Base-by-base conservation (phyloP, 23 tunicate genomes). In the Botrylloides violaceus region DNA sequence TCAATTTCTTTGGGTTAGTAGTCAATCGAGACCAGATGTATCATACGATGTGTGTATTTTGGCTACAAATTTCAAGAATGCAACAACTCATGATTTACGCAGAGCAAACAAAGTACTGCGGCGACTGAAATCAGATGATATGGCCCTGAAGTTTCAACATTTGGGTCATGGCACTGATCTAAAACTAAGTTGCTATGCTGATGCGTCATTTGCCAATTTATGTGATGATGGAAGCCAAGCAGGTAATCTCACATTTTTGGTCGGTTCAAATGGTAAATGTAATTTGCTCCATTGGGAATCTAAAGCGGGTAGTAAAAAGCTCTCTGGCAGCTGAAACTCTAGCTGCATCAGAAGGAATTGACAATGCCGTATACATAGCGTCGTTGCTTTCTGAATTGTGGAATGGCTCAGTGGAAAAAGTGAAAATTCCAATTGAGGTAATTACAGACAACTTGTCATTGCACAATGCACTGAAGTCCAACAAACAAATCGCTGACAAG, bases 251-350 rank as follows among this genome's bases (percentile, higher is more conserved):
- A n/a, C n/a, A n/a, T n/a, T n/a, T n/a, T n/a, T n/a, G n/a, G n/a
- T n/a, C n/a, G n/a, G n/a, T n/a, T n/a, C n/a, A n/a, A n/a, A n/a
- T n/a, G n/a, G n/a, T n/a, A n/a, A n/a, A n/a, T n/a, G n/a, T n/a
- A n/a, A n/a, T n/a, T n/a, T n/a, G n/a, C n/a, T n/a, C n/a, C n/a
- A n/a, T n/a, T n/a, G n/a, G n/a, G n/a, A n/a, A n/a, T 57, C 58
- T 58, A 28, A 61, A 36, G 35, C 33, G 78, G 30, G 78, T 73
- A 15, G 66, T 73, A 2, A 28, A 33, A 21, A 73, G 78, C 49
- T 38, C 78, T 7, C 34, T 58, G 71, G 78, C 78, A 2, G 66
- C 78, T 73, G n/a, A n/a, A n/a, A n/a, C n/a, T n/a, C n/a, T n/a
- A n/a, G n/a, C n/a, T n/a, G n/a, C n/a, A n/a, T n/a, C 66, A 3